Evolutionary conservation across 2,888 invertebrate genomes (phyloP), one percentile per base, ranked within the genome.

Genomic region (Pinctada fucata): DNA sequence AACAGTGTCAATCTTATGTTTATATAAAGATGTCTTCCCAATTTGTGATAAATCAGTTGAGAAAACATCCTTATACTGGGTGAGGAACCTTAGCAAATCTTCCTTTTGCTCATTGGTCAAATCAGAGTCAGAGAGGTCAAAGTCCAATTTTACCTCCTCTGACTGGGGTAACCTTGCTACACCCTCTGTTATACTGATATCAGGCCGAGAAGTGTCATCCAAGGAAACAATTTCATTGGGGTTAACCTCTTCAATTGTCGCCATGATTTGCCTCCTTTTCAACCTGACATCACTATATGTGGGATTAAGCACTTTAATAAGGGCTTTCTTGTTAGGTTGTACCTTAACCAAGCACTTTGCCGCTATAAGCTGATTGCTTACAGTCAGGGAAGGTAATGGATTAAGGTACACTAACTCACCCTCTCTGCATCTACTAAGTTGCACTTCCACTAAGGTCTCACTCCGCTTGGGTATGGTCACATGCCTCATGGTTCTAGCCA

Each of bases 1-100:
- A 82, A 65, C 13, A 5, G 84, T 84, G 58, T 83, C 82, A 67
- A 84, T 84, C 64, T 74, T 76, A 79, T 84, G 84, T 67, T 51
- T 65, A 51, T 64, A 72, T 8, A 64, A 4, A 64, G 71, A 31
- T 48, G 79, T 80, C 75, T 81, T 76, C 10, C 83, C 79, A 16
- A 81, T 63, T 47, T 73, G 64, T 51, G 69, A 58, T 58, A 83
- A 52, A 31, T 78, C 75, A 45, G 74, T 65, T 3, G 79, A 69
- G 64, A 82, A 82, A 45, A 76, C 66, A 73, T 76, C 75, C 48
- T 51, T 77, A 13, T 79, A 76, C 68, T 76, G 45, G 4, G 69
- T 31, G 31, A 31, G 72, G 52, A 82, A 75, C 1, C 49, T 16
- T 10, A 45, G 3, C 31, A 79, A 49, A 48, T 73, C 70, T 50